A percentile compares a stretch with the other conserved stretches of the same genome.
Evolutionary conservation across 2,888 invertebrate species (phyloP).

Genomic region (Rhopalosiphum nymphaeae): DNA sequence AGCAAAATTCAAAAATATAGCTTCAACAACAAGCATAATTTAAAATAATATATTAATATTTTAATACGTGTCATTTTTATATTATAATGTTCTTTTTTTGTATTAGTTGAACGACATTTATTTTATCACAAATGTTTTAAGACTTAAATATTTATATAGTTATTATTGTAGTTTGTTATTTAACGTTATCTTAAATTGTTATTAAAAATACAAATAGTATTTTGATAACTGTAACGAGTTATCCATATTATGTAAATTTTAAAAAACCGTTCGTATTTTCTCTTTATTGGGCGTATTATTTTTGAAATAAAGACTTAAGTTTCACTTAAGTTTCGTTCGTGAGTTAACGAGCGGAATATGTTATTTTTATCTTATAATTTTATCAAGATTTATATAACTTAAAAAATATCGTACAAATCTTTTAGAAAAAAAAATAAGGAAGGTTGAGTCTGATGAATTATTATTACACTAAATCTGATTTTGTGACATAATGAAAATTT

Average conservation of each 20-base stretch:
- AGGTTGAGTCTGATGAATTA: background rate
- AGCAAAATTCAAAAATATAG: background rate
- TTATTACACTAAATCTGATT: background rate
- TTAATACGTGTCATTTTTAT: background rate
- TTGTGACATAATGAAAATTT: background rate
- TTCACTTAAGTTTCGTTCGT: no score
- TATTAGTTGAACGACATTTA: background rate
- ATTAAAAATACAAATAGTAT: background rate
- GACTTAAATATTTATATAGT: background rate
- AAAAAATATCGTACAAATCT: background rate
- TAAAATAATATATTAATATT: background rate
- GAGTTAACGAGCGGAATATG: background rate
- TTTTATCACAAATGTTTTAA: background rate
- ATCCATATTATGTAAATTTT: background rate
- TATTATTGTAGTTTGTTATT: background rate
- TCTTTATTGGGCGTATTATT: background rate
- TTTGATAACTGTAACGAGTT: background rate
- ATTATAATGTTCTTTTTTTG: background rate
- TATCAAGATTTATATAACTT: background rate
- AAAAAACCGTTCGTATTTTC: background rate
- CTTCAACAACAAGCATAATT: background rate
- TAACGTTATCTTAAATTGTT: background rate
- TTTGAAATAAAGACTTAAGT: background rate
- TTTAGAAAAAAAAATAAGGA: background rate
- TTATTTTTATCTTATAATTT: background rate